Evolutionary conservation across 2,113 vertebrate genomes (phyloP).

Genomic region (Vombatus ursinus): DNA sequence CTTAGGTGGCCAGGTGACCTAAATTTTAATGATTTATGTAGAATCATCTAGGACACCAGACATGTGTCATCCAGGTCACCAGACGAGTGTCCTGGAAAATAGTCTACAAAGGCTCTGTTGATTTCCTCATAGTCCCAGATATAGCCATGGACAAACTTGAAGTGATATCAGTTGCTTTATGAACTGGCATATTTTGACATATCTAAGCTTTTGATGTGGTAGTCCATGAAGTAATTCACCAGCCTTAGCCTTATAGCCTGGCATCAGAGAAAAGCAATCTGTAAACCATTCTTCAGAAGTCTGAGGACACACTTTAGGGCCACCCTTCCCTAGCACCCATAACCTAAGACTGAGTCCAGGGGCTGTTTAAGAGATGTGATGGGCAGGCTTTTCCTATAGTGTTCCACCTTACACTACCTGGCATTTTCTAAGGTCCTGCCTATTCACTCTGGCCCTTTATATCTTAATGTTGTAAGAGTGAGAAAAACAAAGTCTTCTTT

Average conservation of each 20-base stretch:
- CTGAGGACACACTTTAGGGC: neutral
- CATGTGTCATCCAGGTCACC: neutral
- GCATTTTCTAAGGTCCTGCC: neutral
- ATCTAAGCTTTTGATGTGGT: neutral
- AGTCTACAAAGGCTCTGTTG: neutral
- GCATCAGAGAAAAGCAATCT: neutral
- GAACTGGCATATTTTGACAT: conserved; percentile 9
- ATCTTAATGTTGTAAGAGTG: conserved; percentile 2
- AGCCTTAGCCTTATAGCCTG: neutral
- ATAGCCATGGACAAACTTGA: conserved; percentile 13
- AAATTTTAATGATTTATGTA: neutral
- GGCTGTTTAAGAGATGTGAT: neutral
- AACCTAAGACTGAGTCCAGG: neutral
- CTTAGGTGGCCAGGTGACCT: conserved; percentile 40
- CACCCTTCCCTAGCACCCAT: neutral
- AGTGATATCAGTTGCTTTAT: neutral
- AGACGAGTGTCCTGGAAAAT: conserved; percentile 1
- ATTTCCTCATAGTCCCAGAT: neutral
- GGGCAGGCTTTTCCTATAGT: neutral
- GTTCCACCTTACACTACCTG: neutral
- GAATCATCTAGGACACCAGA: neutral
- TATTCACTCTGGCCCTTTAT: neutral
- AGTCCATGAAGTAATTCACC: neutral
- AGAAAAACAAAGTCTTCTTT: neutral
- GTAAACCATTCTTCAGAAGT: neutral